Evolutionary conservation across 2,888 invertebrate species (phyloP).

Genomic region (Schizotus pectinicornis): DNA sequence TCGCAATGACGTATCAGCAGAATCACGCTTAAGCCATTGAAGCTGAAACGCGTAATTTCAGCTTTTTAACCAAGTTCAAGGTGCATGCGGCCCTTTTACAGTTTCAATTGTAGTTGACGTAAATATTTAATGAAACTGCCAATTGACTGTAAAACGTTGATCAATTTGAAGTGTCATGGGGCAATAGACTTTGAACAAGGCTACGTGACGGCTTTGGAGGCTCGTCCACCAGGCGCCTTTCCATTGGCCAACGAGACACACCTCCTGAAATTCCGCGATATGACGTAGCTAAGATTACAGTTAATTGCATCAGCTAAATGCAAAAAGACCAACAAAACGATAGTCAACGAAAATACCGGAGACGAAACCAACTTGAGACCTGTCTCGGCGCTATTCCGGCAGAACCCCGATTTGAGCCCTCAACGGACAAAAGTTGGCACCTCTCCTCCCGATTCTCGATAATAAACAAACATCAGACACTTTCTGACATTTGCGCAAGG

Average conservation of each 20-base stretch:
- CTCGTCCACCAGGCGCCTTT: conserved; percentile 2
- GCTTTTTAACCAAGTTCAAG: neutral
- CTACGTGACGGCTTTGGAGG: conserved; percentile 6
- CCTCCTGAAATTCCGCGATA: conserved; percentile 4
- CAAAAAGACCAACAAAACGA: neutral
- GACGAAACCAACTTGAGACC: too few species aligned
- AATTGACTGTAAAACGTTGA: neutral
- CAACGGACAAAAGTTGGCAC: too few species aligned
- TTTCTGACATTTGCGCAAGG: too few species aligned
- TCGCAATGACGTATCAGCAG: neutral
- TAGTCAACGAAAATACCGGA: too few species aligned
- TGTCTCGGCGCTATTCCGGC: too few species aligned
- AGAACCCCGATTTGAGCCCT: too few species aligned
- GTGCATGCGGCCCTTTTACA: neutral
- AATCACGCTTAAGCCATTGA: neutral
- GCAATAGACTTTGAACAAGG: neutral
- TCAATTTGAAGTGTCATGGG: neutral
- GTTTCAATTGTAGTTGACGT: neutral
- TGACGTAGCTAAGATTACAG: neutral
- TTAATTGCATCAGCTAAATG: conserved; percentile 1
- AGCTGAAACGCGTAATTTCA: neutral
- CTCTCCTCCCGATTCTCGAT: too few species aligned
- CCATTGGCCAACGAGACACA: conserved; percentile 5
- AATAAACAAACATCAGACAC: too few species aligned
- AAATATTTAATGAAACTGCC: conserved; percentile 1